Base-by-base conservation (phyloP, 2,888 invertebrate genomes). In the Acrobasis repandana region DNA sequence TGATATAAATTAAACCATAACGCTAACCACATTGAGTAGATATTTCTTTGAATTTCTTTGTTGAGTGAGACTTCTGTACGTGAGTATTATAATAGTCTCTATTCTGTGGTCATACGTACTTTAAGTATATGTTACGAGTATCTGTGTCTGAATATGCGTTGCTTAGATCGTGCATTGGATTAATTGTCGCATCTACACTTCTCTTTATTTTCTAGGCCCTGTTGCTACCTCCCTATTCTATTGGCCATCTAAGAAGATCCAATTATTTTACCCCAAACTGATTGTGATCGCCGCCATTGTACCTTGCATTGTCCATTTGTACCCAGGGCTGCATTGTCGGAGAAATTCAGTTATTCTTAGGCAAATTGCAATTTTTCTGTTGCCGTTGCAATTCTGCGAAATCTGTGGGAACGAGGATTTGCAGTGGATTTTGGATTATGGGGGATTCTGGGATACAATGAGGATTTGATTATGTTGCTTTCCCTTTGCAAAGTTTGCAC, bases 221-320 rank as follows among this genome's bases (percentile, higher is more conserved):
- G 79, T 73, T 76, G 80, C 76, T 86, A 58, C 48, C 47, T 48
- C 87, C 88, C 88, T 84, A 85, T 88, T 84, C 88, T 86, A 89
- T 90, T 88, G 89, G 78, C 85, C 84, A 80, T 86, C 83, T 86
- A 72, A 67, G 70, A 72, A 76, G 73, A 77, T 79, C 68, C 79
- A 74, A 73, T 75, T 84, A 86, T 84, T 90, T 88, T 77, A 73
- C 75, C 74, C 74, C 72, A 73, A 80, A 81, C 80, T 79, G 89
- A 90, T 91, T 88, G 85, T 86, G 85, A 88, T 88, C 86, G 75
- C 74, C 64, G 68, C 79, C 72, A 83, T 87, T 87, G 85, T 85
- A 80, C 70, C 73, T 72, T 67, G 68, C 77, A 85, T 88, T 88
- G 88, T 38, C 9, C 14, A 14, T 38, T n/a, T 43, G 10, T 87